Evolutionary conservation across 2,888 invertebrate genomes (phyloP).

Genomic region (Leucophenga montana): DNA sequence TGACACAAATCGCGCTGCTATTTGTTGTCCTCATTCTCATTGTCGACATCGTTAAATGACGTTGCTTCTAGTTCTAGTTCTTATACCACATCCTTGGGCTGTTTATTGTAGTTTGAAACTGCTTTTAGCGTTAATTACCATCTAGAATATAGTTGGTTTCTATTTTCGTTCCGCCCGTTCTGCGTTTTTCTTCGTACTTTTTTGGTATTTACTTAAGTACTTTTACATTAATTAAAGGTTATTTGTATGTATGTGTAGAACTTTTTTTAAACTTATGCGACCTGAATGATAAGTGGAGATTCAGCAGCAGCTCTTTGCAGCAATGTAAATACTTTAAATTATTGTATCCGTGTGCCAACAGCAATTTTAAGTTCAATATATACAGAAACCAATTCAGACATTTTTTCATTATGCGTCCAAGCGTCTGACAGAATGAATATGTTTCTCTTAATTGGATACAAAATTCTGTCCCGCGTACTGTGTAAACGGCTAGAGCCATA

Average conservation of each 20-base stretch:
- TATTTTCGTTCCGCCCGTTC: background rate
- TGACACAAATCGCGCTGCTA: constrained; percentile 51
- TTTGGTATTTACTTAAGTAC: background rate
- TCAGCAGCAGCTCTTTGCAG: too few relatives aligned
- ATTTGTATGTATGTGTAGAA: background rate
- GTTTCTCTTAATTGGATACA: too few relatives aligned
- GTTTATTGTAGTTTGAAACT: background rate
- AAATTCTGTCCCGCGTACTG: too few relatives aligned
- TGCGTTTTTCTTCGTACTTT: background rate
- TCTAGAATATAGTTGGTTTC: constrained; percentile 5
- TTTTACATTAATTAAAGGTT: background rate
- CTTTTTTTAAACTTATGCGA: background rate
- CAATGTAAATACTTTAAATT: too few relatives aligned
- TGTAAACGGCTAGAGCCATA: too few relatives aligned
- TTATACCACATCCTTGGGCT: constrained; percentile 13
- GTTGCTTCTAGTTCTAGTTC: background rate
- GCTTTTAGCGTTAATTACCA: constrained; percentile 23
- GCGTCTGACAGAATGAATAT: too few relatives aligned
- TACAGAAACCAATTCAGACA: too few relatives aligned
- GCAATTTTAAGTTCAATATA: too few relatives aligned
- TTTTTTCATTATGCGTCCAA: too few relatives aligned
- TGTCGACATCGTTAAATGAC: background rate
- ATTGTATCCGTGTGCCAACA: too few relatives aligned
- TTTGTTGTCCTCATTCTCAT: background rate
- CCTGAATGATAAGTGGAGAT: too few relatives aligned